Evolutionary conservation across 2,113 vertebrate species (phyloP).

Genomic region (Rattus rattus): DNA sequence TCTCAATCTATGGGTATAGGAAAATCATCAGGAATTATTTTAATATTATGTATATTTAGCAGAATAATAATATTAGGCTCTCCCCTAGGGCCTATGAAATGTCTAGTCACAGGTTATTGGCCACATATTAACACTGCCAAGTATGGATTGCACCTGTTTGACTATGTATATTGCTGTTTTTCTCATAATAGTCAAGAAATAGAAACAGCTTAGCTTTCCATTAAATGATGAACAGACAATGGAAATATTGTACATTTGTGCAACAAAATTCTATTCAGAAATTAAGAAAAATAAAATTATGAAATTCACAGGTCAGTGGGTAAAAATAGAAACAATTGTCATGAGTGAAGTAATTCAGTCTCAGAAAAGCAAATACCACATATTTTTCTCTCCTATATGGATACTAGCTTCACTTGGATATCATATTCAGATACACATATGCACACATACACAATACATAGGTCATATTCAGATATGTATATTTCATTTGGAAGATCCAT

Average conservation of each 20-base stretch:
- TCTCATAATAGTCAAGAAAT: background rate
- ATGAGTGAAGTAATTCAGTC: background rate
- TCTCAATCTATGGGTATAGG: background rate
- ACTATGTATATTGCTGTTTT: background rate
- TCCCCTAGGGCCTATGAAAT: background rate
- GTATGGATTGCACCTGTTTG: background rate
- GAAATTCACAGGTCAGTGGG: background rate
- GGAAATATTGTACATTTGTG: background rate
- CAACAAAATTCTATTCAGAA: background rate
- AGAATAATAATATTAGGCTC: background rate
- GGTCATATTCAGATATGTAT: background rate
- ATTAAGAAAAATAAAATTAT: background rate
- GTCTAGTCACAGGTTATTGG: background rate
- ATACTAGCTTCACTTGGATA: background rate
- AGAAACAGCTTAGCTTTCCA: background rate
- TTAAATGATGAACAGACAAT: background rate
- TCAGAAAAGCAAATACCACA: background rate
- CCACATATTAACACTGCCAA: background rate
- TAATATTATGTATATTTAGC: background rate
- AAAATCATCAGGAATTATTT: background rate
- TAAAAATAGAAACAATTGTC: background rate
- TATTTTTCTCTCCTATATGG: background rate
- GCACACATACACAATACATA: background rate
- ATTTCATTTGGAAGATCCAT: background rate
- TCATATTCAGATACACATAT: background rate